These are phyloP conservation scores for Spea hammondii DNA, from an alignment of 2,797 vertebrate genomes.

Conservation along the genomic window DNA sequence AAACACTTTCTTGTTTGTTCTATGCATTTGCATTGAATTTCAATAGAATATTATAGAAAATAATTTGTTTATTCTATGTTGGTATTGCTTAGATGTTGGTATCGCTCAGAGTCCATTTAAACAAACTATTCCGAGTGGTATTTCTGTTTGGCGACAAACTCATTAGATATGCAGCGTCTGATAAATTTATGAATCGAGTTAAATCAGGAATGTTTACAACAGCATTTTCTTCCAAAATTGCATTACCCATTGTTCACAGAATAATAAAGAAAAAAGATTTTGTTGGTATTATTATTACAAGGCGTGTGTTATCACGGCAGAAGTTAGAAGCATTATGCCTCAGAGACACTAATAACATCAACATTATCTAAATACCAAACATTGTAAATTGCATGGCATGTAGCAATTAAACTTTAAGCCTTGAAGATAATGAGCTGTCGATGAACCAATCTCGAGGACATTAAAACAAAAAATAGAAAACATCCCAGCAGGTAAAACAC, in stretches of 20 bases:
- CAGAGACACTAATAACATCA: constrained; percentile 36
- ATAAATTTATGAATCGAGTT: constrained; percentile 20
- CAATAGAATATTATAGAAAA: no score
- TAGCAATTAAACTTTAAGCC: constrained; percentile 48
- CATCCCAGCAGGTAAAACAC: constrained; percentile 33
- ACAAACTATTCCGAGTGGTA: no score
- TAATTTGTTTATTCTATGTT: no score
- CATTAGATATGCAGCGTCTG: neutral
- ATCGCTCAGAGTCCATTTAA: no score
- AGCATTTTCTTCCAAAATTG: constrained; percentile 3
- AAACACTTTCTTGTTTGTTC: no score
- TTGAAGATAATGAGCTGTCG: constrained; percentile 42
- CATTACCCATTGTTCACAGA: constrained; percentile 24
- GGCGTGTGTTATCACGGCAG: constrained; percentile 2
- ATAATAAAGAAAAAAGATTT: constrained; percentile 20
- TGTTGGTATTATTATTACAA: neutral
- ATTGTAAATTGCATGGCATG: constrained; percentile 31
- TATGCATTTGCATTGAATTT: no score
- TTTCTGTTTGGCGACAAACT: neutral
- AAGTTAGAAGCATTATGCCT: constrained; percentile 15
- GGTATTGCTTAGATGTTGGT: no score
- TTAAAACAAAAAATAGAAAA: constrained; percentile 21
- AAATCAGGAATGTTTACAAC: constrained; percentile 14
- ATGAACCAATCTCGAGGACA: constrained; percentile 41
- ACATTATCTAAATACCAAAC: constrained; percentile 45